Percentiles rank a stretch among this genome's conserved stretches.
Evolutionary conservation across 2,888 invertebrate species (phyloP).

Genomic region (Phytoseiulus persimilis): DNA sequence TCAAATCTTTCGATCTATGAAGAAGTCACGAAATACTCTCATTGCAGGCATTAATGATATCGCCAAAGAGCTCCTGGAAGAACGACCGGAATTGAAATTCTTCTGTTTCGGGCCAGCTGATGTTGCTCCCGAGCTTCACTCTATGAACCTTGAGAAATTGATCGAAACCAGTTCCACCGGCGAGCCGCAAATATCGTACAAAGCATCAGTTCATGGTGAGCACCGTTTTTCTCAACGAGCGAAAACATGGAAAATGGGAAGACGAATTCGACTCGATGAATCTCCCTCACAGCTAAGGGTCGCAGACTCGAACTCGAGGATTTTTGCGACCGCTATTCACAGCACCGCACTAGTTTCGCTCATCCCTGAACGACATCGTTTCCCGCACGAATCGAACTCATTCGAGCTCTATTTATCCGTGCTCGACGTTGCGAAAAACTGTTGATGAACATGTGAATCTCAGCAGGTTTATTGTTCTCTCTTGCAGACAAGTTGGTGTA

Average conservation of each 20-base stretch:
- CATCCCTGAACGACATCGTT: too few relatives aligned
- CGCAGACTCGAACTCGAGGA: too few relatives aligned
- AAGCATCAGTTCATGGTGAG: conserved; percentile 21
- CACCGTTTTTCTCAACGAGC: background rate
- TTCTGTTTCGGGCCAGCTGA: conserved; percentile 19
- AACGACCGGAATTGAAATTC: conserved; percentile 13
- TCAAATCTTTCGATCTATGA: too few relatives aligned
- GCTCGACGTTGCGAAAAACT: too few relatives aligned
- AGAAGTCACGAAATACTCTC: background rate
- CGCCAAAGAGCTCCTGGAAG: background rate
- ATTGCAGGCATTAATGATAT: conserved; percentile 21
- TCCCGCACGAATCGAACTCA: too few relatives aligned
- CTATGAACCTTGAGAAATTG: conserved; percentile 24
- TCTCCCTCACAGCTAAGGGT: too few relatives aligned
- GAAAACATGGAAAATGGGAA: background rate
- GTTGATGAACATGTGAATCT: too few relatives aligned
- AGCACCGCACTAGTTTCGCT: too few relatives aligned
- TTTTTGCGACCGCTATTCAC: too few relatives aligned
- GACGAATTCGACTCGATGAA: too few relatives aligned
- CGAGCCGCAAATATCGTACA: background rate
- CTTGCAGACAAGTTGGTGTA: conserved; percentile 67
- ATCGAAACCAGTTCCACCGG: conserved; percentile 20
- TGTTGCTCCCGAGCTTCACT: conserved; percentile 21
- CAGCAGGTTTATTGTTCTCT: too few relatives aligned
- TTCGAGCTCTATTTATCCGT: too few relatives aligned